These are phyloP conservation scores for Phylloscopus trochilus DNA, from an alignment of 2,113 vertebrate genomes.

Conservation along the genomic window DNA sequence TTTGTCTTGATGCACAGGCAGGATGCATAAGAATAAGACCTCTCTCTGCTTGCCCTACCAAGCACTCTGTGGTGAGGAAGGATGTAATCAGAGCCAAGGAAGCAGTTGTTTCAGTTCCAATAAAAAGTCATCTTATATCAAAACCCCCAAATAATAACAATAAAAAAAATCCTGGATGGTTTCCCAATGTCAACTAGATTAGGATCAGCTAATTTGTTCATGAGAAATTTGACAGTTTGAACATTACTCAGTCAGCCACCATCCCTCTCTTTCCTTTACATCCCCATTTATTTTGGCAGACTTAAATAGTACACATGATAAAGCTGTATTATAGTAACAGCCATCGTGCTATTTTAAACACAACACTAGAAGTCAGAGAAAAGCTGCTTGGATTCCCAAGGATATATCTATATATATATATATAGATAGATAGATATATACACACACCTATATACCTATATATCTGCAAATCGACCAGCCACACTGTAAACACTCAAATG, in stretches of 20 bases:
- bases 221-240: constrained; percentile 61
- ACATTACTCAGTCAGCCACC: constrained; percentile 33
- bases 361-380: constrained; percentile 22
- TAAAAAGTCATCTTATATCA: constrained; percentile 33
- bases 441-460: neutral
- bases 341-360: neutral
- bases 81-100: constrained; percentile 14
- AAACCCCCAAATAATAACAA: neutral
- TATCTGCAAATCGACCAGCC: constrained; percentile 10
- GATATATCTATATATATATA: neutral
- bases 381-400: neutral
- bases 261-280: constrained; percentile 15
- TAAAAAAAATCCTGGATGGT: constrained; percentile 22
- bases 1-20: neutral
- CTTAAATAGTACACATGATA: neutral
- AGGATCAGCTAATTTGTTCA: constrained; percentile 64
- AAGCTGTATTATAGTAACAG: neutral
- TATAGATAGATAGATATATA: neutral
- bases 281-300: constrained; percentile 44
- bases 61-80: constrained; percentile 15
- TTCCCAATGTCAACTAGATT: constrained; percentile 61
- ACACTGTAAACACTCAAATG: constrained; percentile 48
- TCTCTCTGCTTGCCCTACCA: neutral
- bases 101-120: constrained; percentile 48
- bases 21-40: neutral